A percentile compares a stretch with the other conserved stretches of the same genome.
Conservation (phyloP, 2,888 invertebrate species). For the Dasypolia templi region DNA sequence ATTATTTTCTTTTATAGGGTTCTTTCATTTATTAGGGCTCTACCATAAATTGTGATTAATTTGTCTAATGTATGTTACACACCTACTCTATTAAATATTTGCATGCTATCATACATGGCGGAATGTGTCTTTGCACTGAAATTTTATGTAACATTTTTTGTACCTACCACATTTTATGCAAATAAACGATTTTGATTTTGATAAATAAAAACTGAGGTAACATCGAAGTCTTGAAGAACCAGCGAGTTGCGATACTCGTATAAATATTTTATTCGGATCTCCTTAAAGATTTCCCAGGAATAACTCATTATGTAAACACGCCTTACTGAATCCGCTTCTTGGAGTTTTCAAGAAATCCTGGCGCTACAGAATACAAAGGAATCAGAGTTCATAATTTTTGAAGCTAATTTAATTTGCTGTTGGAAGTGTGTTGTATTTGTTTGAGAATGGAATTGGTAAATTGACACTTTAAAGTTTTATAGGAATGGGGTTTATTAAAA, state of each 20-base stretch:
- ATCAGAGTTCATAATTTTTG: constrained; percentile 49
- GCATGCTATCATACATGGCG: too few species aligned
- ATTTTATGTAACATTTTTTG: too few species aligned
- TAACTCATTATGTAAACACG: constrained; percentile 61
- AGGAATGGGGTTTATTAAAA: neutral
- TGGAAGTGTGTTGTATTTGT: neutral
- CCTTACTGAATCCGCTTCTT: constrained; percentile 47
- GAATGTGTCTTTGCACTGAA: too few species aligned
- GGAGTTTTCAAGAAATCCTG: constrained; percentile 36
- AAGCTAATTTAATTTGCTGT: constrained; percentile 29
- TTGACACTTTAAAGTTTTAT: neutral
- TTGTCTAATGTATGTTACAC: too few species aligned
- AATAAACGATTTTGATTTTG: too few species aligned
- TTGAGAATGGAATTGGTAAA: constrained; percentile 1
- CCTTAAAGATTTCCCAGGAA: constrained; percentile 50
- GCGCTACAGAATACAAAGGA: constrained; percentile 39
- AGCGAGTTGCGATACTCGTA: constrained; percentile 27
- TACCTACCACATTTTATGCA: too few species aligned
- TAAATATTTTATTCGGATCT: constrained; percentile 62
- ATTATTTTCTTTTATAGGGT: too few species aligned
- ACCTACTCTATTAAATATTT: too few species aligned
- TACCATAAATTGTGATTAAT: too few species aligned
- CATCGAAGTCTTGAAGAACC: constrained; percentile 19
- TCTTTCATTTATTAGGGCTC: too few species aligned
- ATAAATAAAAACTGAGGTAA: constrained; percentile 3